Evolutionary conservation across 1,140 invertebrate species (phyloP), one percentile per base, ranked within the genome.

Genomic region (Drosophila ercepeae): DNA sequence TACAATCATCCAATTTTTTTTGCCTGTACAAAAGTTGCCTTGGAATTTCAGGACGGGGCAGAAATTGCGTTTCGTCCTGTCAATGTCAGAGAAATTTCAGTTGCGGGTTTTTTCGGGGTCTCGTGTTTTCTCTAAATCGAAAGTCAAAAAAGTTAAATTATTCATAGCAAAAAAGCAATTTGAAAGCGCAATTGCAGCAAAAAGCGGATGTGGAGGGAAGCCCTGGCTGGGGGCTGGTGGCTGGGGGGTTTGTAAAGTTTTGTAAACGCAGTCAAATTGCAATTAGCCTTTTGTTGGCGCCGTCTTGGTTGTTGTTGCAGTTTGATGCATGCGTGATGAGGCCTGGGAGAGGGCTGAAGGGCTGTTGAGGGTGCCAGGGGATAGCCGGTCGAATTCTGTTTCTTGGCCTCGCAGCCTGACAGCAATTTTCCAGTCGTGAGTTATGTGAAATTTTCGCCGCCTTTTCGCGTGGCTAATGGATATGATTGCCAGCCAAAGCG

Each of bases 371-470:
- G 25, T 27, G 25, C 32, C n/a, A 34, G 32, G 13, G 13, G n/a
- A 14, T 14, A 4, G 9, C 9, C 29, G 29, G 75, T 77, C 68
- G 71, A 52, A 29, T 65, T 81, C 74, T 21, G 21, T 21, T 32
- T 32, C 29, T 32, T 32, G 29, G 11, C 25, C 58, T 46, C 65
- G 8, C 36, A 5, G 36, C 13, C 48, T 86, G 81, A 86, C 82
- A 86, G 82, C 82, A 86, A 89, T 86, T 86, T 86, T 86, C 82
- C 83, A 86, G 82, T 86, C 88, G 82, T 88, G 82, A 86, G 89
- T 86, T 88, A 86, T 86, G 77, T 86, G 82, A 86, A 86, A 82
- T 86, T 75, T 81, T 78, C 69, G 64, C 77, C 65, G 72, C 55
- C 67, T 81, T 39, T 39, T 39, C 76, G 82, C 74, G 75, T 54